A percentile compares a stretch with the other conserved stretches of the same genome.
Conservation (phyloP, 2,113 vertebrate species). For the Hydrochoerus hydrochaeris region DNA sequence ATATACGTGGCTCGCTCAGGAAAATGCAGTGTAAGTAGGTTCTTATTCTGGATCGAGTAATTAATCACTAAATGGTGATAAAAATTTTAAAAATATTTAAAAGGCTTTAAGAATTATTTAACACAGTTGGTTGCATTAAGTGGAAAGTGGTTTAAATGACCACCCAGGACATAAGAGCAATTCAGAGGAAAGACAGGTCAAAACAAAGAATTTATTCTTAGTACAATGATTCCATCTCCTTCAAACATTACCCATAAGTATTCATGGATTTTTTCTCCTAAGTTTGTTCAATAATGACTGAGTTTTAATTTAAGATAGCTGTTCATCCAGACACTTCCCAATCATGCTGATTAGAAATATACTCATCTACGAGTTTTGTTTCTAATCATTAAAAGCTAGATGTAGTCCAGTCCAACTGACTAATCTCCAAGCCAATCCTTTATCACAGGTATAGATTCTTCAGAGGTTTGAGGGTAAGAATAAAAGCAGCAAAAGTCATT, state of each 20-base stretch:
- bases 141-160: not conserved
- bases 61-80: not conserved
- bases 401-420: not conserved
- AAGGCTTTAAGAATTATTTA: not conserved
- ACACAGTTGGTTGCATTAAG: not conserved
- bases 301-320: not conserved
- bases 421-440: not conserved
- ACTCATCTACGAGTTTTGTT: not conserved
- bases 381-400: not conserved
- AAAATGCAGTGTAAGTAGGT: not conserved
- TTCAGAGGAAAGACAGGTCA: not conserved
- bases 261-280: not conserved
- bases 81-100: not conserved
- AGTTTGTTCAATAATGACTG: not conserved
- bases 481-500: not conserved
- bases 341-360: not conserved
- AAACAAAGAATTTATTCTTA: not conserved
- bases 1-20: not conserved
- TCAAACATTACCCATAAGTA: not conserved
- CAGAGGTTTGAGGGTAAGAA: accelerated
- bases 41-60: not conserved
- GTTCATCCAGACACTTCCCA: not conserved
- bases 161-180: not conserved
- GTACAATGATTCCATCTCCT: not conserved
- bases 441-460: not conserved